These are phyloP conservation scores for Bucorvus abyssinicus DNA, from an alignment of 2,797 vertebrate species.

Conservation along the genomic window DNA sequence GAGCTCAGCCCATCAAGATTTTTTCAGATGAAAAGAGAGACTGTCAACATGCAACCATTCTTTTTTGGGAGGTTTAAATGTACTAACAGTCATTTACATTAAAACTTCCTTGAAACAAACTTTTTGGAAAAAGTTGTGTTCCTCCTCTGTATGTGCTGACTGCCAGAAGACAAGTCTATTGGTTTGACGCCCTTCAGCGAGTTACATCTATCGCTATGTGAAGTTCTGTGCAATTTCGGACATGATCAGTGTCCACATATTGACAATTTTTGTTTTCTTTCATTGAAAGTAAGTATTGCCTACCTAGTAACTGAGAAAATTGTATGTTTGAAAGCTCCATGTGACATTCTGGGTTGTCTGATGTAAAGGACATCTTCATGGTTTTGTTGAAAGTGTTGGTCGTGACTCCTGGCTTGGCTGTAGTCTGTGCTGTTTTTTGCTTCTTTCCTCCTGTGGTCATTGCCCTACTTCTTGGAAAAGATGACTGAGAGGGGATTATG, in stretches of 20 bases:
- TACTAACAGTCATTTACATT: not conserved
- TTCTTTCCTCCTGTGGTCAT: constrained; percentile 21
- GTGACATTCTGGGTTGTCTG: not conserved
- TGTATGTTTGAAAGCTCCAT: not conserved
- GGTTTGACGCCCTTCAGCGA: not conserved
- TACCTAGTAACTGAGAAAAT: not conserved
- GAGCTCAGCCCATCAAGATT: not conserved
- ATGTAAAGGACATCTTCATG: not conserved
- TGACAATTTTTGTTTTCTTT: not conserved
- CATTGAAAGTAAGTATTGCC: not conserved
- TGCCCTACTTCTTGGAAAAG: not conserved
- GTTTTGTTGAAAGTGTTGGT: not conserved
- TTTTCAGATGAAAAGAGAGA: not conserved
- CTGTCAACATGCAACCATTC: not conserved
- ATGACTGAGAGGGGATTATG: constrained; percentile 4
- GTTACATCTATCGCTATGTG: not conserved
- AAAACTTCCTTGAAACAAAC: not conserved
- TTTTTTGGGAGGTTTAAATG: not conserved
- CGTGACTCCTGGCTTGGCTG: not conserved
- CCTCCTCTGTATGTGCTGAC: not conserved
- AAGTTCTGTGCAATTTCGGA: not conserved
- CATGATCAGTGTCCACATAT: not conserved
- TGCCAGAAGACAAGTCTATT: not conserved
- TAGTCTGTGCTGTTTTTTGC: constrained; percentile 12
- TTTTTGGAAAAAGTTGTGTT: not conserved